Evolutionary conservation across 2,797 vertebrate species (phyloP).

Genomic region (Otus scops): DNA sequence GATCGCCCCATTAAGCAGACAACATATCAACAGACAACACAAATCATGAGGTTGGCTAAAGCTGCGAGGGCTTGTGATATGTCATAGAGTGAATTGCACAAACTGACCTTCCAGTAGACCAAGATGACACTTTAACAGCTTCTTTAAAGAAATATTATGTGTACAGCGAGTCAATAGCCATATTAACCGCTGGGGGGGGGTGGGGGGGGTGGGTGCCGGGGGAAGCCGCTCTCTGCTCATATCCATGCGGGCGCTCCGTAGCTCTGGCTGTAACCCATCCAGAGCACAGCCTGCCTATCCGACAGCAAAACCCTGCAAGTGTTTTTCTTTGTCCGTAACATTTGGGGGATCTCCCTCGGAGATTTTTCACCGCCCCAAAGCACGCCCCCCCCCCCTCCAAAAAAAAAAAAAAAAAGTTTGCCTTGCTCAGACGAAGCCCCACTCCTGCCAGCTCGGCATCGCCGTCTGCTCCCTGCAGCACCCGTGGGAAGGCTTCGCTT

Average conservation of each 20-base stretch:
- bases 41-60: slow-evolving; percentile 86
- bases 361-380: neutral
- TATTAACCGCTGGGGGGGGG: slow-evolving; percentile 3
- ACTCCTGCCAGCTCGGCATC: neutral
- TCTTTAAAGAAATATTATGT: slow-evolving; percentile 63
- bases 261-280: neutral
- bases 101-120: slow-evolving; percentile 70
- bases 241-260: neutral
- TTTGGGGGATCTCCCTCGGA: neutral
- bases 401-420: neutral
- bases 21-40: slow-evolving; percentile 89
- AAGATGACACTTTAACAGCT: slow-evolving; percentile 62
- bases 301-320: neutral
- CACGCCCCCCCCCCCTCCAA: neutral
- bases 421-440: neutral
- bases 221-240: neutral
- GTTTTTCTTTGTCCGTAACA: neutral
- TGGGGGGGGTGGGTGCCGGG: neutral
- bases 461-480: neutral
- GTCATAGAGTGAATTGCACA: slow-evolving; percentile 70
- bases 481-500: slow-evolving; percentile 4
- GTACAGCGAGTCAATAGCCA: slow-evolving; percentile 48
- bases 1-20: slow-evolving; percentile 98
- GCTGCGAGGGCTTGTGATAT: slow-evolving; percentile 77
- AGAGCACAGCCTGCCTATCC: neutral